Evolutionary conservation across 2,888 invertebrate genomes (phyloP), one percentile per base, ranked within the genome.

Genomic region (Hemaris fuciformis): DNA sequence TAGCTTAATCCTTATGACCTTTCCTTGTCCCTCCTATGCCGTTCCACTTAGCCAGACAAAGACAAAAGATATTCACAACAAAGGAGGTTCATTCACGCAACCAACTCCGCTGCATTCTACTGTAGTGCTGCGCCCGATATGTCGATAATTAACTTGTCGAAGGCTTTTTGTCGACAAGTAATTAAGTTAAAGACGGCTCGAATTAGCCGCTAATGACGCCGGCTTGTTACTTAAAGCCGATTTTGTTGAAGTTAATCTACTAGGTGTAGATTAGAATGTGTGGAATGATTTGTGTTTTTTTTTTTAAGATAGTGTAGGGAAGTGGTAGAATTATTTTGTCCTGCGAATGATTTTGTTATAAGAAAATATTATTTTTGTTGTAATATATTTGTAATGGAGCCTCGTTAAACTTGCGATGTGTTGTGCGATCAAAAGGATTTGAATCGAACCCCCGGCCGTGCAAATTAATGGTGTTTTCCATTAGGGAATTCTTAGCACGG

Each of bases 91-190:
- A 91, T 91, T 91, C 88, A 91, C 80, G 77, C 76, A 77, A 79
- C 83, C 83, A 80, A 87, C 86, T 87, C 87, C 85, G 79, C 91
- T 80, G 83, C 91, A 91, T 91, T 91, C 91, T 91, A 78, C 64
- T 62, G 70, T 87, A 89, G 89, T 76, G 89, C 67, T 82, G 86
- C 67, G 62, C 20, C 61, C 41, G 27, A n/a, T 45, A 22, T n/a
- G 57, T 18, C n/a, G n/a, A n/a, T n/a, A n/a, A n/a, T n/a, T n/a
- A n/a, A n/a, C n/a, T n/a, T n/a, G n/a, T n/a, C n/a, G n/a, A n/a
- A n/a, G n/a, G n/a, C n/a, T n/a, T n/a, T n/a, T n/a, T 64, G 67
- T 70, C 66, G 67, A 72, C 41, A 41, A 48, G 23, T 48, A 23
- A 58, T 41, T 34, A 38, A 20, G 18, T 60, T 53, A 53, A 53